Evolutionary conservation across 2,888 invertebrate genomes (phyloP).

Genomic region (Tinea pellionella): DNA sequence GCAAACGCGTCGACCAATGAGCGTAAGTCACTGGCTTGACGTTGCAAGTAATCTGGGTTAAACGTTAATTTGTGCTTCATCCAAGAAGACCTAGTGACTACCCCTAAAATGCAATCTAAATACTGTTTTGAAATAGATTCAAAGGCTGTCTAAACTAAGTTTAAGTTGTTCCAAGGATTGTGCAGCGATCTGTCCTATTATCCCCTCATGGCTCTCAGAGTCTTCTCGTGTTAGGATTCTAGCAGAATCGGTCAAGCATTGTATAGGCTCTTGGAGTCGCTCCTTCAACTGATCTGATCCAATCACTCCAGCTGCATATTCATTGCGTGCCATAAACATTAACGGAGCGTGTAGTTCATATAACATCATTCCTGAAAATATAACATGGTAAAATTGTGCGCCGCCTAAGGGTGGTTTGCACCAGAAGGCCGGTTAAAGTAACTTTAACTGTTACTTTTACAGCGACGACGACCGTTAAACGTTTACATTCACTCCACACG

Average conservation of each 20-base stretch:
- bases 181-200: constrained; percentile 70
- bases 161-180: constrained; percentile 58
- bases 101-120: too few relatives aligned
- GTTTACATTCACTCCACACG: too few relatives aligned
- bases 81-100: too few relatives aligned
- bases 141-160: constrained; percentile 31
- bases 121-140: not conserved
- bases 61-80: too few relatives aligned
- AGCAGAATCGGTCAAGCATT: constrained; percentile 73
- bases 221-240: constrained; percentile 77
- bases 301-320: constrained; percentile 70
- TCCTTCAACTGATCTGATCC: constrained; percentile 70
- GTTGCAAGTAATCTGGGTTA: too few relatives aligned
- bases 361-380: constrained; percentile 73
- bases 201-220: constrained; percentile 72
- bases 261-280: constrained; percentile 73
- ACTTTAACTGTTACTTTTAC: too few relatives aligned
- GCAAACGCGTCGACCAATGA: too few relatives aligned
- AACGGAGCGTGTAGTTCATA: constrained; percentile 86
- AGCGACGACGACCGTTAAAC: too few relatives aligned
- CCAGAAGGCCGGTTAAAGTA: too few relatives aligned
- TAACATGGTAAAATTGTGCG: not conserved
- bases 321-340: constrained; percentile 75
- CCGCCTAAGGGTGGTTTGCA: too few relatives aligned
- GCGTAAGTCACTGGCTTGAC: too few relatives aligned